These are phyloP conservation scores for Apostichopus leukothele DNA, from an alignment of 53 echinoderm and acorn worm species.

Conservation along the genomic window DNA sequence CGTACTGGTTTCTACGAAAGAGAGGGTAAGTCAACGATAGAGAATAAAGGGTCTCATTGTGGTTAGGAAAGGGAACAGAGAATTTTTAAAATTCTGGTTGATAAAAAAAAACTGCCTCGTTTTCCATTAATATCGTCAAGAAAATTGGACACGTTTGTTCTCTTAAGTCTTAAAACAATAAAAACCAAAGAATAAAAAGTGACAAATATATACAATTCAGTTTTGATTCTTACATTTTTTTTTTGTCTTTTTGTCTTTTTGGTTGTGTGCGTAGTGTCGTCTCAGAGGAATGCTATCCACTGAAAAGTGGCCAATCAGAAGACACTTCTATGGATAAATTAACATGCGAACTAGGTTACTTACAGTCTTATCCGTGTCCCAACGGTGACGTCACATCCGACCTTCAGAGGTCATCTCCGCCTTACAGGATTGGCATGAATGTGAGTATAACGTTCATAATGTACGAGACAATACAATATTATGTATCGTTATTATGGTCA, in stretches of 20 bases:
- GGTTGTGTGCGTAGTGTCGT: constrained; percentile 53
- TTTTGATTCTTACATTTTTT: neutral
- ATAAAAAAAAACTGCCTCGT: too few species aligned
- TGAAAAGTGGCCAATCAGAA: constrained; percentile 53
- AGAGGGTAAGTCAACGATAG: constrained; percentile 61
- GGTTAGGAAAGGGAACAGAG: too few species aligned
- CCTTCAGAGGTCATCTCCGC: constrained; percentile 59
- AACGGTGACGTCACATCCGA: constrained; percentile 51
- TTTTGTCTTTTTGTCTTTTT: neutral
- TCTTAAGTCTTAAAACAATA: too few species aligned
- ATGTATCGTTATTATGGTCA: too few species aligned
- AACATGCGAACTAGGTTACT: constrained; percentile 14
- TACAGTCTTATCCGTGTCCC: constrained; percentile 60
- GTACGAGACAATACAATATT: too few species aligned
- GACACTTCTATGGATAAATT: constrained; percentile 54
- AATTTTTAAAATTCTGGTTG: too few species aligned
- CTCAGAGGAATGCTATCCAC: constrained; percentile 78
- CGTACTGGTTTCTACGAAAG: constrained; percentile 81
- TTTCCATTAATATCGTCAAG: neutral
- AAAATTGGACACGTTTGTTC: too few species aligned
- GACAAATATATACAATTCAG: neutral
- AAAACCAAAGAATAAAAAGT: too few species aligned
- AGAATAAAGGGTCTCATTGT: too few species aligned
- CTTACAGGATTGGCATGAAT: constrained; percentile 73
- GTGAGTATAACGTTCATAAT: constrained; percentile 37